Percentiles rank a stretch among this genome's conserved stretches.
Evolutionary conservation across 1,140 invertebrate species (phyloP).

Genomic region (Paraescarpia echinospica): DNA sequence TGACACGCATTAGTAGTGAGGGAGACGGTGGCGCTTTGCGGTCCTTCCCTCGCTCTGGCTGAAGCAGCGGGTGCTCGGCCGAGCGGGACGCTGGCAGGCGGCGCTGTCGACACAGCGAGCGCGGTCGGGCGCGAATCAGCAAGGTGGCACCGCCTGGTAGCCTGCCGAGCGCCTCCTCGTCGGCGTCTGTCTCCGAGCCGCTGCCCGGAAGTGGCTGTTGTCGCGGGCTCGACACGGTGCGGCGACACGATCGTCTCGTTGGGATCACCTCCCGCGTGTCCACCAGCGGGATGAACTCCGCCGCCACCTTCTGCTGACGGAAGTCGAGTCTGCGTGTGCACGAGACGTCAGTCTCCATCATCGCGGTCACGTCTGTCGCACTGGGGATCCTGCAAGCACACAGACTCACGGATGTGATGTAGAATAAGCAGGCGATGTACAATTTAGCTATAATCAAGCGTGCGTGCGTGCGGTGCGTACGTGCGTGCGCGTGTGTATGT

Average conservation of each 20-base stretch:
- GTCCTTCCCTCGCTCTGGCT: neutral
- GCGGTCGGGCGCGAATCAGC: neutral
- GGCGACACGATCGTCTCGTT: neutral
- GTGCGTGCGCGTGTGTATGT: too few species aligned
- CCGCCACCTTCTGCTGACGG: neutral
- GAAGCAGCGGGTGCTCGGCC: neutral
- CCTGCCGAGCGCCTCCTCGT: neutral
- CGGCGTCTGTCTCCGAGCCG: neutral
- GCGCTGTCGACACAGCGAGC: neutral
- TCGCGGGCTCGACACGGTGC: neutral
- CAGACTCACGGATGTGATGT: neutral
- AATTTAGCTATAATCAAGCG: neutral
- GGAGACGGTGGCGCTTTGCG: neutral
- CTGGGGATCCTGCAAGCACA: neutral
- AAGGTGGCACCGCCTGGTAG: neutral
- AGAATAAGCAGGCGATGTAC: neutral
- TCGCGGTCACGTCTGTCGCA: neutral
- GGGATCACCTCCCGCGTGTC: neutral
- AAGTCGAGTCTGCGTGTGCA: neutral
- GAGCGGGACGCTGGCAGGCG: neutral
- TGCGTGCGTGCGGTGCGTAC: too few species aligned
- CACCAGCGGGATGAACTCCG: neutral
- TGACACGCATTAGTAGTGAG: neutral
- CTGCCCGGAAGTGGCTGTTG: neutral
- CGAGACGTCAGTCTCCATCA: neutral